These are phyloP conservation scores for Entomobrya multifasciata DNA, from an alignment of 2,888 invertebrate species.

Conservation along the genomic window DNA sequence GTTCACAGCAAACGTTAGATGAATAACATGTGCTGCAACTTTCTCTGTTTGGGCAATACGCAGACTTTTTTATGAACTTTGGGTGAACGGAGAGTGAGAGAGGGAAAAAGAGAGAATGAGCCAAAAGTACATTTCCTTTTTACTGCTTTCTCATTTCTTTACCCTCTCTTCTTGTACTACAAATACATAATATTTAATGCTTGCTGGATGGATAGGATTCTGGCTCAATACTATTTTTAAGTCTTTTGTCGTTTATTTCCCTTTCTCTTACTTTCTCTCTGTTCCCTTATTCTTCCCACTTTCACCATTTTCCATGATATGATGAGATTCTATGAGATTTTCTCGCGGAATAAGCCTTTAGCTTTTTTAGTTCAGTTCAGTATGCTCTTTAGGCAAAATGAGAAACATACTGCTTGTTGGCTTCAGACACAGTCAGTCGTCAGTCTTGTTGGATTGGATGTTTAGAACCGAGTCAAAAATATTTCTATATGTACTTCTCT, in stretches of 20 bases:
- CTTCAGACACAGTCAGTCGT: too few relatives aligned
- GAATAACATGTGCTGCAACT: slow-evolving; percentile 50
- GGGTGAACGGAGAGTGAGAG: slow-evolving; percentile 13
- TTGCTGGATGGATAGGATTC: slow-evolving; percentile 31
- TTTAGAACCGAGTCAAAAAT: slow-evolving; percentile 9
- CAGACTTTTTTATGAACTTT: slow-evolving; percentile 29
- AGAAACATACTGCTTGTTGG: slow-evolving; percentile 8
- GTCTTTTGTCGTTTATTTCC: slow-evolving; percentile 19
- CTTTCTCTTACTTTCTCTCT: slow-evolving; percentile 21
- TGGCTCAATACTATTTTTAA: slow-evolving; percentile 47
- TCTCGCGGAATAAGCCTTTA: slow-evolving; percentile 12
- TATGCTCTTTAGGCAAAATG: too few relatives aligned
- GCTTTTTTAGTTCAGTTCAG: too few relatives aligned
- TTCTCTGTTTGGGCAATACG: slow-evolving; percentile 9
- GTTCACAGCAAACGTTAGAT: slow-evolving; percentile 48
- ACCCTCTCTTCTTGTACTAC: background rate
- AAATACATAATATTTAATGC: slow-evolving; percentile 43
- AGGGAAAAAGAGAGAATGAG: background rate
- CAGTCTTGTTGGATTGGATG: too few relatives aligned
- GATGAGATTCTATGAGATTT: slow-evolving; percentile 48
- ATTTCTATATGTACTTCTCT: slow-evolving; percentile 38
- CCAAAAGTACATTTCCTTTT: slow-evolving; percentile 34
- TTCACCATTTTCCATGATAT: slow-evolving; percentile 39
- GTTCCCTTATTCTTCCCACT: slow-evolving; percentile 5
- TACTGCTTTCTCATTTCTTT: slow-evolving; percentile 40